A percentile compares a stretch with the other conserved stretches of the same genome.
Evolutionary conservation across 2,113 vertebrate genomes (phyloP).

Genomic region (Centrocercus urophasianus): DNA sequence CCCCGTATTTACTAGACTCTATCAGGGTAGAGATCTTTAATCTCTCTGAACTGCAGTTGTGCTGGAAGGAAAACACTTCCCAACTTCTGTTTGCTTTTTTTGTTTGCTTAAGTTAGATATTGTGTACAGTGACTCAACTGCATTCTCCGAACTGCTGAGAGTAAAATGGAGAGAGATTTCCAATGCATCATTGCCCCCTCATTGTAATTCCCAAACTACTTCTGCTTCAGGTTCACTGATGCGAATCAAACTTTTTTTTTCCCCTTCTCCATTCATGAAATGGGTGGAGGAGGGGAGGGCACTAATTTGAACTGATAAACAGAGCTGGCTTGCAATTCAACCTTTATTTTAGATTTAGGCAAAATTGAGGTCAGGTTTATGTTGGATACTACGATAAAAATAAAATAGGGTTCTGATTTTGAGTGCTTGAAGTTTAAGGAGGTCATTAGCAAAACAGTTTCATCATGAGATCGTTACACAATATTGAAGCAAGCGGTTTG

Average conservation of each 20-base stretch:
- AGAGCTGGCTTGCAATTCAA: neutral
- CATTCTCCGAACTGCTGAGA: neutral
- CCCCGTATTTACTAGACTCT: neutral
- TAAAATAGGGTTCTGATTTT: neutral
- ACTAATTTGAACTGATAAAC: neutral
- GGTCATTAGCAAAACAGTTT: constrained; percentile 60
- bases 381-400: neutral
- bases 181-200: constrained; percentile 40
- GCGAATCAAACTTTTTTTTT: neutral
- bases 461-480: constrained; percentile 59
- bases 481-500: constrained; percentile 63
- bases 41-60: neutral
- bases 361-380: neutral
- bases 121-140: constrained; percentile 41
- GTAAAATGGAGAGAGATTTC: neutral
- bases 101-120: constrained; percentile 25
- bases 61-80: neutral
- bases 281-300: neutral
- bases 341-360: neutral
- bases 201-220: constrained; percentile 16
- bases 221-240: constrained; percentile 42
- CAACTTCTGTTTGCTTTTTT: neutral
- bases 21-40: neutral
- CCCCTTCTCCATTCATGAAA: neutral
- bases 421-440: constrained; percentile 27